phyloP scores from a whole-genome alignment of 2,797 vertebrate species.

The Chelmon rostratus region DNA sequence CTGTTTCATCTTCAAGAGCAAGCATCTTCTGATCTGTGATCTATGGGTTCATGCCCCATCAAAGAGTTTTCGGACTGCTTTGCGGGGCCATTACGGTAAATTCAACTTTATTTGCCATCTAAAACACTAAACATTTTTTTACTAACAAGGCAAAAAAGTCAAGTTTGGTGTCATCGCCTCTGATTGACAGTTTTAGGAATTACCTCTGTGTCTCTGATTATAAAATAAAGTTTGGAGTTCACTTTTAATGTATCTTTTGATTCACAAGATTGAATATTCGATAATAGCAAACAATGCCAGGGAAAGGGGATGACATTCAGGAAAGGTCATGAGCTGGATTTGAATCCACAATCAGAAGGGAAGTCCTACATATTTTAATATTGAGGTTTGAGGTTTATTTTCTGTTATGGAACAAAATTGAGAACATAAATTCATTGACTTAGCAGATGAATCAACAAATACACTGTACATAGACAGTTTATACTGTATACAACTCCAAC shows the following conservation, averaged over 20 bases:
- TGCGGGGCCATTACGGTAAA: not conserved
- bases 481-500: too few species aligned
- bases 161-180: not conserved
- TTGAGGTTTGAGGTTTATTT: not conserved
- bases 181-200: not conserved
- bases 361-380: not conserved
- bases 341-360: not conserved
- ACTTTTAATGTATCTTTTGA: not conserved
- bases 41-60: not conserved
- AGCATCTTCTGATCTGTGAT: not conserved
- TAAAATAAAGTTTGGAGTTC: not conserved
- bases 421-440: not conserved
- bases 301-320: slow-evolving; percentile 20
- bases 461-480: too few species aligned
- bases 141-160: not conserved
- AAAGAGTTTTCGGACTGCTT: not conserved
- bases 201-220: not conserved
- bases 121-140: too few species aligned
- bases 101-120: not conserved
- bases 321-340: slow-evolving; percentile 4
- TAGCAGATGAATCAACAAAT: not conserved
- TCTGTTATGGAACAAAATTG: not conserved
- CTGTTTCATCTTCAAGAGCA: slow-evolving; percentile 11
- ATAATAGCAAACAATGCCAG: not conserved
- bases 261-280: not conserved